Evolutionary conservation across 1,140 invertebrate species (phyloP).

Genomic region (Nasonia vitripennis): DNA sequence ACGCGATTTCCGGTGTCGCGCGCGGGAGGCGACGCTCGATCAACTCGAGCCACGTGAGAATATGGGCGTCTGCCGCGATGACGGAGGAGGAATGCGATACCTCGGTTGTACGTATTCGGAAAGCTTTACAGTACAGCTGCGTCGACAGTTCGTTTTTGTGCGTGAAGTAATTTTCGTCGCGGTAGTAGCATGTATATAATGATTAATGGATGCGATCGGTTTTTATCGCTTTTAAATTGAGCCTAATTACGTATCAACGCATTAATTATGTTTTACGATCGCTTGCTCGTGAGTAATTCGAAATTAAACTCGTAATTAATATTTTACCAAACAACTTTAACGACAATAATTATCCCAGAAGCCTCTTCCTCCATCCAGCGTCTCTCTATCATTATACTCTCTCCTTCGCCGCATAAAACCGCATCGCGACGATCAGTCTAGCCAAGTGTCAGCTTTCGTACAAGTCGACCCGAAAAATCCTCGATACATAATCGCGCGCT

Average conservation of each 20-base stretch:
- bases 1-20: neutral
- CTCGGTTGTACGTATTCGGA: neutral
- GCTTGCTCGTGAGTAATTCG: too few species aligned
- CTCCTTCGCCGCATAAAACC: neutral
- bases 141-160: too few species aligned
- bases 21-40: neutral
- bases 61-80: neutral
- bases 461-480: neutral
- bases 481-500: neutral
- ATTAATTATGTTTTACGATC: too few species aligned
- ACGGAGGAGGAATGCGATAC: neutral
- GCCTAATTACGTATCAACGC: too few species aligned
- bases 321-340: too few species aligned
- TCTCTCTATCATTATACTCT: neutral
- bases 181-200: too few species aligned
- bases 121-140: neutral
- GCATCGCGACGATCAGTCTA: neutral
- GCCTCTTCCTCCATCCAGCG: neutral
- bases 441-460: neutral
- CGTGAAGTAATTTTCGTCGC: too few species aligned
- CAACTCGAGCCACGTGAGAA: conserved; percentile 16
- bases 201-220: too few species aligned
- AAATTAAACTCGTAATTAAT: too few species aligned
- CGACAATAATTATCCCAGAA: neutral
- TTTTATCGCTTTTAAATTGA: too few species aligned